A percentile compares a stretch with the other conserved stretches of the same genome.
phyloP scores from a whole-genome alignment of 1,140 invertebrate species.

The Grapholita molesta region DNA sequence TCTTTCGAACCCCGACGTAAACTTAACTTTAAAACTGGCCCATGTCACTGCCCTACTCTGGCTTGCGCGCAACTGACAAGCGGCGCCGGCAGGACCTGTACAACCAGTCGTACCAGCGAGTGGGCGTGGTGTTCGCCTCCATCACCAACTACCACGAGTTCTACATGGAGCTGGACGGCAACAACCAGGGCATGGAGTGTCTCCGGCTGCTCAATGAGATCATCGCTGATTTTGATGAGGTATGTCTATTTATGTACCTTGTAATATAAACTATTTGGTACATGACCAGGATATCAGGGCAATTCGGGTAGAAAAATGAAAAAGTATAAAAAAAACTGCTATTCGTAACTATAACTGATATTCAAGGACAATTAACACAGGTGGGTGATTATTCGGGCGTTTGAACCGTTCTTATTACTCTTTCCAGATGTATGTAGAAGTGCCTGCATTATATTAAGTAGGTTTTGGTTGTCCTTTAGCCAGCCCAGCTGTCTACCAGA shows the following conservation, averaged over 20 bases:
- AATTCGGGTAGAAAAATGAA: background rate
- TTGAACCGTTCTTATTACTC: too few relatives aligned
- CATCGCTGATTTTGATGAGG: constrained; percentile 97
- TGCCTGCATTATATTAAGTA: too few relatives aligned
- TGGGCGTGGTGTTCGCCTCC: constrained; percentile 95
- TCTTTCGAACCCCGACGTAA: background rate
- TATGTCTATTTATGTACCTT: constrained; percentile 48
- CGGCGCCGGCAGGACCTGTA: constrained; percentile 89
- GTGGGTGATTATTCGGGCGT: too few relatives aligned
- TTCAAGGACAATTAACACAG: too few relatives aligned
- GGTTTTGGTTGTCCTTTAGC: too few relatives aligned
- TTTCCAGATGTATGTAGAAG: too few relatives aligned
- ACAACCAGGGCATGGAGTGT: constrained; percentile 95
- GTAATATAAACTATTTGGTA: background rate
- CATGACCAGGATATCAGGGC: background rate
- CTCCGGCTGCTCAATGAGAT: constrained; percentile 84
- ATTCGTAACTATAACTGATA: too few relatives aligned
- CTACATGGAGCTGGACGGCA: constrained; percentile 96
- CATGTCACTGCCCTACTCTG: constrained; percentile 22
- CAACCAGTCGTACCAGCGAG: constrained; percentile 94
- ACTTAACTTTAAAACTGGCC: background rate
- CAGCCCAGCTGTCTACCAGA: too few relatives aligned
- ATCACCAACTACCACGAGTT: constrained; percentile 98
- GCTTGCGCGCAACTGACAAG: constrained; percentile 39
- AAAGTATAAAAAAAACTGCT: too few relatives aligned